These are phyloP conservation scores for Drosophila kanapiae DNA, from an alignment of 1,140 invertebrate genomes.

Conservation along the genomic window DNA sequence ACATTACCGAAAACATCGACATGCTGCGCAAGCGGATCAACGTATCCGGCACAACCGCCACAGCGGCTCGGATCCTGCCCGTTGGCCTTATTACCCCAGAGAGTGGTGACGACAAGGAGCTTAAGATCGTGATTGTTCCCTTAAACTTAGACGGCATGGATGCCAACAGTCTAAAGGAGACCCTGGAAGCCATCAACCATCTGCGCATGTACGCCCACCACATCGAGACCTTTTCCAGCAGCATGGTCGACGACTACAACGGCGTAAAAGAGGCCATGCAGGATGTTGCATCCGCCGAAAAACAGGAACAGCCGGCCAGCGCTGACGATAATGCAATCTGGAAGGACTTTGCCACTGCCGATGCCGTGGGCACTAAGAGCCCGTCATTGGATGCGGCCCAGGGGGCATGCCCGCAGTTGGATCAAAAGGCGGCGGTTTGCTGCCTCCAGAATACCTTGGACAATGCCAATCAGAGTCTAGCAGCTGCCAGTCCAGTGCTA, in stretches of 20 bases:
- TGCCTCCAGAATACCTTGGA: conserved; percentile 1
- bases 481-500: neutral
- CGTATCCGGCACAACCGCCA: conserved; percentile 26
- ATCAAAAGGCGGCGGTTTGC: conserved; percentile 7
- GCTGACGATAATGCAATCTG: conserved; percentile 12
- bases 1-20: conserved; percentile 30
- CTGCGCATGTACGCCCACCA: conserved; percentile 58
- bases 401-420: neutral
- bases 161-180: conserved; percentile 45
- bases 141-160: conserved; percentile 60
- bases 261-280: conserved; percentile 5
- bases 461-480: neutral
- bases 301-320: neutral
- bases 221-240: conserved; percentile 60
- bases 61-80: conserved; percentile 35
- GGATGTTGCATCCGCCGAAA: neutral
- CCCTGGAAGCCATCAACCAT: conserved; percentile 55
- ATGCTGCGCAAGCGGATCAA: conserved; percentile 64
- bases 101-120: conserved; percentile 29
- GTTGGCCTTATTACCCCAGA: conserved; percentile 65
- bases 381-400: neutral
- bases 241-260: conserved; percentile 61
- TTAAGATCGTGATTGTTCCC: conserved; percentile 78
- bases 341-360: conserved; percentile 22
- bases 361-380: conserved; percentile 32